A percentile compares a stretch with the other conserved stretches of the same genome.
These are phyloP conservation scores for Steinernema carpocapsae DNA, from an alignment of 2,888 invertebrate species.

Conservation along the genomic window DNA sequence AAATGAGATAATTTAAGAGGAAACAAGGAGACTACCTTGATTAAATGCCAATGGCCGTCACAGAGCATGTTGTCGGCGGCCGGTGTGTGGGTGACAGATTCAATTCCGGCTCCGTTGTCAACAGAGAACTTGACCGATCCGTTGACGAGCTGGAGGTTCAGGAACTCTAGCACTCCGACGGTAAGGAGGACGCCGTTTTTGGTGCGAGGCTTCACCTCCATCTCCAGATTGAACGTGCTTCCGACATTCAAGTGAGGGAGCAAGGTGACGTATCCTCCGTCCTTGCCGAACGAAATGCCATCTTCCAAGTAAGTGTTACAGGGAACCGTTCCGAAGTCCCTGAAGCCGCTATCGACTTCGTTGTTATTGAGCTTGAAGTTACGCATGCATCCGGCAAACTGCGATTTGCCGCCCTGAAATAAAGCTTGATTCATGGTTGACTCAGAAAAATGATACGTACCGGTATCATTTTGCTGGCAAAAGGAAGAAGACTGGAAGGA, in stretches of 20 bases:
- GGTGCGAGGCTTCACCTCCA: constrained; percentile 64
- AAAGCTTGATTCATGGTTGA: constrained; percentile 18
- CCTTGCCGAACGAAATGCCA: constrained; percentile 71
- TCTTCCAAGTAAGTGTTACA: constrained; percentile 69
- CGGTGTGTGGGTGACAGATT: constrained; percentile 70
- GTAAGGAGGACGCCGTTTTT: constrained; percentile 64
- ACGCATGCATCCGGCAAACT: constrained; percentile 71
- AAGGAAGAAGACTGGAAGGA: constrained; percentile 51
- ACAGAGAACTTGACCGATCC: constrained; percentile 67
- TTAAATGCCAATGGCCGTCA: constrained; percentile 92
- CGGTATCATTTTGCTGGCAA: constrained; percentile 49
- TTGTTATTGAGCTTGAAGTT: constrained; percentile 68
- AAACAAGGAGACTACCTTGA: constrained; percentile 69
- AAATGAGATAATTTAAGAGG: not conserved
- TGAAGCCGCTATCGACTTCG: constrained; percentile 44
- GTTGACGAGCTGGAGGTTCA: constrained; percentile 82
- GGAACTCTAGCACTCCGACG: constrained; percentile 75
- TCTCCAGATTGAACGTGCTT: constrained; percentile 58
- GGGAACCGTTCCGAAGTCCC: constrained; percentile 53
- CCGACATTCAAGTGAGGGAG: constrained; percentile 52
- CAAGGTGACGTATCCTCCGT: constrained; percentile 70
- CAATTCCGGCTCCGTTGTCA: constrained; percentile 76
- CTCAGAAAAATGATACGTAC: constrained; percentile 38
- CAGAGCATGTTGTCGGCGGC: constrained; percentile 76
- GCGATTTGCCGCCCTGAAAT: constrained; percentile 43